Conservation (phyloP, 1,140 invertebrate genomes). For the Euura lappo region DNA sequence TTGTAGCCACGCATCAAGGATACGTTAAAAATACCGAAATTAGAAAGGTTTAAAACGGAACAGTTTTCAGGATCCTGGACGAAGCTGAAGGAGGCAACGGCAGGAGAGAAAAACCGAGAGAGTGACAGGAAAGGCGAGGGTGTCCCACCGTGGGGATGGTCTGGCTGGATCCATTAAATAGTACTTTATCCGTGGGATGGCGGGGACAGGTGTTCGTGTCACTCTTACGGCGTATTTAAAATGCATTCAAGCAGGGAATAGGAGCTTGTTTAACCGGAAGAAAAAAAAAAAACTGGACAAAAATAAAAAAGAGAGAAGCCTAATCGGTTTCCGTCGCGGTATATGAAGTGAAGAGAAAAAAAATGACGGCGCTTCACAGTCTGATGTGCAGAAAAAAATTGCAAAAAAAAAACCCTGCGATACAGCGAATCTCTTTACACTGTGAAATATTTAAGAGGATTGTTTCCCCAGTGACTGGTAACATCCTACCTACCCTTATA, state of each 20-base stretch:
- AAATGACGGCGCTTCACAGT: too few species aligned
- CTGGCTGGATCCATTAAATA: neutral
- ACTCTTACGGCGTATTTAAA: constrained; percentile 3
- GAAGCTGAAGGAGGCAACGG: neutral
- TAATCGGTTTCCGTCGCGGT: too few species aligned
- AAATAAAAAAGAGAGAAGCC: too few species aligned
- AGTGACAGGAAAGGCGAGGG: neutral
- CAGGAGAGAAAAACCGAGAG: neutral
- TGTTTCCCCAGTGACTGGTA: neutral
- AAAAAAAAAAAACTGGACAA: neutral
- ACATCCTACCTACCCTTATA: neutral
- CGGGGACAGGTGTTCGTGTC: neutral
- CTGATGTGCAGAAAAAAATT: too few species aligned
- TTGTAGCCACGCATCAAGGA: too few species aligned
- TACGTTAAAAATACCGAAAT: too few species aligned
- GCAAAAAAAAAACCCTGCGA: too few species aligned
- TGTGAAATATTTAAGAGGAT: neutral
- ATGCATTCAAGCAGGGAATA: neutral
- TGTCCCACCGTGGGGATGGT: neutral
- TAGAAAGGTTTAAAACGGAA: too few species aligned
- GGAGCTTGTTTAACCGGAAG: neutral
- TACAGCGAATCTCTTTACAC: neutral
- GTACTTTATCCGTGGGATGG: neutral
- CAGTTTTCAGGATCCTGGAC: too few species aligned
- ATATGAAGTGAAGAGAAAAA: too few species aligned